Evolutionary conservation across 92 coral and sea anemone genomes (phyloP).

Genomic region (Palythoa grandiflora): DNA sequence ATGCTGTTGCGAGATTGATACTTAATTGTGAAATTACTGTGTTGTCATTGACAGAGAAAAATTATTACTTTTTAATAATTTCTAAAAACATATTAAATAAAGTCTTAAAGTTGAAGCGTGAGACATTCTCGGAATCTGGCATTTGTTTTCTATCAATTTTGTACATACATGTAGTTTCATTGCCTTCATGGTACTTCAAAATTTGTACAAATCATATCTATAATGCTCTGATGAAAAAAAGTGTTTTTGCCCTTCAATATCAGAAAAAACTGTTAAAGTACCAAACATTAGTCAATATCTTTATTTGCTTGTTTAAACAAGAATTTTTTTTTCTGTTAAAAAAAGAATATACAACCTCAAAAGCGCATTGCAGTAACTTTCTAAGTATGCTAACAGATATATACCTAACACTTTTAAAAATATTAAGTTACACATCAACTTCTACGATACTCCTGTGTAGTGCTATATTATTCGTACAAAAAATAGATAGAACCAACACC

Average conservation of each 20-base stretch:
- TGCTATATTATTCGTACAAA: conserved; percentile 5
- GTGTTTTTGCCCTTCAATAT: not conserved
- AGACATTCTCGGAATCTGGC: not conserved
- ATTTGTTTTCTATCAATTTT: not conserved
- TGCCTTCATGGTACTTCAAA: not conserved
- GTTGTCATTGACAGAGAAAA: not conserved
- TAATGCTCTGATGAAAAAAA: not conserved
- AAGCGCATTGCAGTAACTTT: not conserved
- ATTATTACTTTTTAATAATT: not conserved
- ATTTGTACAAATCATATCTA: not conserved
- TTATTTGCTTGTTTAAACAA: not conserved
- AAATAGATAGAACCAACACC: conserved; percentile 1
- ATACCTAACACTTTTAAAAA: not conserved
- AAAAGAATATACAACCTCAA: not conserved
- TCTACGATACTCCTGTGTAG: not conserved
- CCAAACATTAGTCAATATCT: conserved; percentile 9
- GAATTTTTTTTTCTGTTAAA: not conserved
- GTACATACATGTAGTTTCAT: not conserved
- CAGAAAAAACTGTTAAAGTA: conserved; percentile 1
- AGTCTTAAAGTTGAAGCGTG: not conserved
- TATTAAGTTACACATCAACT: conserved; percentile 1
- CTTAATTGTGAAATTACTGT: not conserved
- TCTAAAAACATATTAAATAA: not conserved
- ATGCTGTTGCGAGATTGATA: not conserved
- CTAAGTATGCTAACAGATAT: not conserved